A percentile compares a stretch with the other conserved stretches of the same genome.
Conservation (phyloP, 2,888 invertebrate species). For the Byasa hedistus region DNA sequence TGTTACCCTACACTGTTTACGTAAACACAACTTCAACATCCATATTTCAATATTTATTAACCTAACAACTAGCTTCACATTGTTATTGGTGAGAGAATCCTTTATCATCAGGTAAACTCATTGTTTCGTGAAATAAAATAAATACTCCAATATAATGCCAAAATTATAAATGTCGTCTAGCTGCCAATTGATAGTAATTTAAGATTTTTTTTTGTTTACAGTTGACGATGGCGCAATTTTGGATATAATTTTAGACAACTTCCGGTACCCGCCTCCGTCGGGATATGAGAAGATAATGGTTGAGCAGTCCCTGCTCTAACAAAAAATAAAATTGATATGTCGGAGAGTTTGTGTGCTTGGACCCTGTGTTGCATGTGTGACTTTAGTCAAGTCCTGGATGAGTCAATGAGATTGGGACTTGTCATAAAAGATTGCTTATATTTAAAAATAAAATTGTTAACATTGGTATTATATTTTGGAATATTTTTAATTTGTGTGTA, state of each 20-base stretch:
- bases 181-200: not conserved
- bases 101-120: too few relatives aligned
- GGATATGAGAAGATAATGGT: constrained; percentile 98
- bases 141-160: too few relatives aligned
- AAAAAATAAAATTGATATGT: constrained; percentile 26
- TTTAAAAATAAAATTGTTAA: not conserved
- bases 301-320: constrained; percentile 96
- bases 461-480: constrained; percentile 4
- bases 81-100: too few relatives aligned
- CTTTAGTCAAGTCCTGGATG: constrained; percentile 8
- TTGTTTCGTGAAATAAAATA: too few relatives aligned
- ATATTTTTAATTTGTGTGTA: not conserved
- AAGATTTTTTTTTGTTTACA: constrained; percentile 50
- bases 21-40: too few relatives aligned
- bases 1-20: too few relatives aligned
- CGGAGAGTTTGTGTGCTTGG: constrained; percentile 39
- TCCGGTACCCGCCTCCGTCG: constrained; percentile 88
- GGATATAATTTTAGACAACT: constrained; percentile 95
- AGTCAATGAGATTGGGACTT: constrained; percentile 23
- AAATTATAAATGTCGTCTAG: too few relatives aligned
- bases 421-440: constrained; percentile 10
- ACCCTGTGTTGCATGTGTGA: constrained; percentile 35
- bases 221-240: constrained; percentile 98
- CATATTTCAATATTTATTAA: too few relatives aligned
- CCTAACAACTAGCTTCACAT: too few relatives aligned